These are phyloP conservation scores for Gorsachius goisagi DNA, from an alignment of 2,113 vertebrate species.

Conservation along the genomic window DNA sequence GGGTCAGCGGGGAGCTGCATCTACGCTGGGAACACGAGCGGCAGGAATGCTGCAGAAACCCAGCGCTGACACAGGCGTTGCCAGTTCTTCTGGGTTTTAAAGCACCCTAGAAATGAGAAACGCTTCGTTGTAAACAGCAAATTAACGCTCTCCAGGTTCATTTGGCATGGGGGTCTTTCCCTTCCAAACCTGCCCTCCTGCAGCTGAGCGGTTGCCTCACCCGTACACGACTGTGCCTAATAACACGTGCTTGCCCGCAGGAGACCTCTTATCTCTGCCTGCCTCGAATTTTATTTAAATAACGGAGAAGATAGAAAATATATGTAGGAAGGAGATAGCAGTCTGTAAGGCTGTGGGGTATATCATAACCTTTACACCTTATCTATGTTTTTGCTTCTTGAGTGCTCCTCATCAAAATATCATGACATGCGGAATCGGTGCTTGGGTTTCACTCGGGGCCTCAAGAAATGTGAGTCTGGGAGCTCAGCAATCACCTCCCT, in stretches of 20 bases:
- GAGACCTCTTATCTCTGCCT: background rate
- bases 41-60: background rate
- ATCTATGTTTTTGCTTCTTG: background rate
- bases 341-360: background rate
- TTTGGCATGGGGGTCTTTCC: background rate
- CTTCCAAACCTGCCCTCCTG: background rate
- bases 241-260: background rate
- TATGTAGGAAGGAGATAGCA: background rate
- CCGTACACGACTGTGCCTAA: no score
- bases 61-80: background rate
- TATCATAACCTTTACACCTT: background rate
- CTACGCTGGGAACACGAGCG: accelerated
- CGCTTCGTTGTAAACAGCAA: background rate
- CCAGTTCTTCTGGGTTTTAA: background rate
- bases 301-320: background rate
- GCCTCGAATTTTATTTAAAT: background rate
- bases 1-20: background rate
- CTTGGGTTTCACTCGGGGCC: background rate
- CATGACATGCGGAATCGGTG: background rate
- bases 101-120: background rate
- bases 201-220: background rate
- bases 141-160: background rate
- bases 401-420: background rate
- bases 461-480: background rate
- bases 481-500: background rate